A percentile compares a stretch with the other conserved stretches of the same genome.
Evolutionary conservation across 2,888 invertebrate species (phyloP).

Genomic region (Corbicula japonica): DNA sequence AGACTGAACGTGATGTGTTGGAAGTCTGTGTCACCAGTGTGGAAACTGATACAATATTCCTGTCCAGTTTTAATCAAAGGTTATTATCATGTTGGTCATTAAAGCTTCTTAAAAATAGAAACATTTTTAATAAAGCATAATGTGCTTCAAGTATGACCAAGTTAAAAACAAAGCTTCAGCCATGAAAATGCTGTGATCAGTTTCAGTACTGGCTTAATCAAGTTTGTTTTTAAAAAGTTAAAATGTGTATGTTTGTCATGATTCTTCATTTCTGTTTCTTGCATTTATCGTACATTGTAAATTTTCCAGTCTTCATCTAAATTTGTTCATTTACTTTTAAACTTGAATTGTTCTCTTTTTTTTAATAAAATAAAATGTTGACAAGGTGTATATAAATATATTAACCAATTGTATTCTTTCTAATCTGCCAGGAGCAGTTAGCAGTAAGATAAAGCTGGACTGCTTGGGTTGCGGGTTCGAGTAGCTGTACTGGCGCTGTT

Average conservation of each 20-base stretch:
- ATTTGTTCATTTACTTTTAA: too few relatives aligned
- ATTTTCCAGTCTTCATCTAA: neutral
- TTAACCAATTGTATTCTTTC: conserved; percentile 56
- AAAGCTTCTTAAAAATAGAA: too few relatives aligned
- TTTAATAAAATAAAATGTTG: conserved; percentile 30
- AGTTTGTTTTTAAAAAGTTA: conserved; percentile 16
- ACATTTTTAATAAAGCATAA: too few relatives aligned
- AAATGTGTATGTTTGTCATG: conserved; percentile 4
- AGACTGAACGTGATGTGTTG: conserved; percentile 14
- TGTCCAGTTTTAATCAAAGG: conserved; percentile 14
- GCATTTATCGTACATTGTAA: neutral
- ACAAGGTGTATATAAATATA: conserved; percentile 12
- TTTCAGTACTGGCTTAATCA: too few relatives aligned
- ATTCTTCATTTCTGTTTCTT: neutral
- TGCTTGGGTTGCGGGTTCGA: conserved; percentile 48
- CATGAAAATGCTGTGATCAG: too few relatives aligned
- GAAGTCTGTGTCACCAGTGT: neutral
- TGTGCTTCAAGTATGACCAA: too few relatives aligned
- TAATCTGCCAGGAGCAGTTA: conserved; percentile 67
- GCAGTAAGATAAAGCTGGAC: conserved; percentile 53
- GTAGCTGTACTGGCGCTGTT: conserved; percentile 55
- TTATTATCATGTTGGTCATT: conserved; percentile 32
- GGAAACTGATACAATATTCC: neutral
- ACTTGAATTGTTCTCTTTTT: conserved; percentile 25
- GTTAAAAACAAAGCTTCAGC: too few relatives aligned